Base-by-base conservation (phyloP, 2,113 vertebrate species). In the Halcyon senegalensis region DNA sequence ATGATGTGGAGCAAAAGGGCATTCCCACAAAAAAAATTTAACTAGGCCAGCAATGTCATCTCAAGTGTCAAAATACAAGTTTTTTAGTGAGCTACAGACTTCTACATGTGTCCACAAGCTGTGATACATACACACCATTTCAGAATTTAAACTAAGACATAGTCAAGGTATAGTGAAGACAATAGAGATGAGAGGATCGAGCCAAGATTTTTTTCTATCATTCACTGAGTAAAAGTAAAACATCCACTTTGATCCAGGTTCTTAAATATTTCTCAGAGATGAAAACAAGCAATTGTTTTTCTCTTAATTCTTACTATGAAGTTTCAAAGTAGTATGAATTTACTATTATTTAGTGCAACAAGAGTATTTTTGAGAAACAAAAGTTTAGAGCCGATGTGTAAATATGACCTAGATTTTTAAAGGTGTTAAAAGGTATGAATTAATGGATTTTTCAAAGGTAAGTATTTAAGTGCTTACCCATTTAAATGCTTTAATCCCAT, bases 371-470 rank as follows among this genome's bases (percentile, higher is more conserved):
- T 56, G 53, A 72, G 80, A 90, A 95, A 69, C 25, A 82, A 91
- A 87, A 75, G 31, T 84, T 60, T 91, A 64, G 59, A 90, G 68
- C 33, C 74, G 51, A 56, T 19, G 11, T 41, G 11, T 84, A 70
- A 89, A 70, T 80, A 56, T 50, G 46, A 79, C 35, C 63, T 90
- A 90, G 85, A 87, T 81, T 94, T 93, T 91, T 84, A 56, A 81
- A 93, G 56, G 33, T 94, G 89, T 89, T 86, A 86, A 93, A 93
- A 96, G 33, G 53, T 55, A 90, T 43, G 63, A 86, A 90, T 86
- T 92, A 95, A 80, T 78, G 88, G 51, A 48, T 88, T 86, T 95
- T 90, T 95, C 73, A 92, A 84, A 90, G 51, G 37, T 58, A 91
- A 80, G 73, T 72, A 56, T 80, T 91, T 96, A 96, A 85, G 70